A percentile compares a stretch with the other conserved stretches of the same genome.
phyloP scores from a whole-genome alignment of 2,888 invertebrate species.

The Cloeon dipterum region DNA sequence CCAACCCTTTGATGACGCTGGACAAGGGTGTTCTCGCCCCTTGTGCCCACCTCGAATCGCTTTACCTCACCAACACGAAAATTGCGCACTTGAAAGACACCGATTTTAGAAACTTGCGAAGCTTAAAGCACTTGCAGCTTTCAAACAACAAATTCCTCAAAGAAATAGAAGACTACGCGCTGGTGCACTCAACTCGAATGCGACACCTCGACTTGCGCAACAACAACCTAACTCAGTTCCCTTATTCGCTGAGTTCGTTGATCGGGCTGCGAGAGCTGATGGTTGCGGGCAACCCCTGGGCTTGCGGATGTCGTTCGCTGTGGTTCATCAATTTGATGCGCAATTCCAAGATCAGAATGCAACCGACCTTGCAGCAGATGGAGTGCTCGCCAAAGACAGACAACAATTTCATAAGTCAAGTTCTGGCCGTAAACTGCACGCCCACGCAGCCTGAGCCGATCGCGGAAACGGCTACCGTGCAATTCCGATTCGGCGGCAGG shows the following conservation, averaged over 20 bases:
- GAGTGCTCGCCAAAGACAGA: constrained; percentile 11
- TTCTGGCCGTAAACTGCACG: constrained; percentile 47
- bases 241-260: constrained; percentile 40
- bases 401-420: constrained; percentile 41
- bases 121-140: constrained; percentile 31
- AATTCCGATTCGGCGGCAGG: constrained; percentile 18
- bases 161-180: constrained; percentile 35
- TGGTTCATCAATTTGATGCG: constrained; percentile 44
- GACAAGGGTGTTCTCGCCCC: constrained; percentile 36
- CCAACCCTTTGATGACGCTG: constrained; percentile 28
- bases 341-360: constrained; percentile 2
- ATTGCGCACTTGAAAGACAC: constrained; percentile 39
- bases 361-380: constrained; percentile 1
- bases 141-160: constrained; percentile 33
- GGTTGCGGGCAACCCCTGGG: constrained; percentile 55
- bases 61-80: constrained; percentile 40
- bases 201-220: constrained; percentile 41
- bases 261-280: constrained; percentile 35
- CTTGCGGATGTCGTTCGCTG: constrained; percentile 66
- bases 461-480: constrained; percentile 35
- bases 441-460: constrained; percentile 33
- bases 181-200: constrained; percentile 32
- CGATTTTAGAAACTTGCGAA: constrained; percentile 36
- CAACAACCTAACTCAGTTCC: constrained; percentile 46
- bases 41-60: constrained; percentile 31